Conservation (phyloP, 2,888 invertebrate species). For the Malthinus seriepunctatus region DNA sequence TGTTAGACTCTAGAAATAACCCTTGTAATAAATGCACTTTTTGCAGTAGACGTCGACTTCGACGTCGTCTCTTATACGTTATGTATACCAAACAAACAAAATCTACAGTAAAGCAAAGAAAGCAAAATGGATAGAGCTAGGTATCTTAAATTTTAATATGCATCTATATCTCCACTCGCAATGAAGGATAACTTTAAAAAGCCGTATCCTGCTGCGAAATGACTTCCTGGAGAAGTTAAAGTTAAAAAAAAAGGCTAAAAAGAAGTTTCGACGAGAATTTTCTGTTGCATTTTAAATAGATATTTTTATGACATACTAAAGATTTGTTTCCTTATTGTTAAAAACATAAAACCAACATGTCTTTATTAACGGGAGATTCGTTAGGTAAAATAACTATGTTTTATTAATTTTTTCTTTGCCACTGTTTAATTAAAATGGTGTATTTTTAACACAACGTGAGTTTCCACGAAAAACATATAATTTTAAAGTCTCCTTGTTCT, state of each 20-base stretch:
- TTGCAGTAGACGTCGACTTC: slow-evolving; percentile 2
- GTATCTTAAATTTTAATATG: slow-evolving; percentile 38
- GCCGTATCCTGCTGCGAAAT: slow-evolving; percentile 39
- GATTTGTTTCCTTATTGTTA: too few relatives aligned
- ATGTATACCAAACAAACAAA: too few relatives aligned
- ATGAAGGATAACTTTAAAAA: slow-evolving; percentile 43
- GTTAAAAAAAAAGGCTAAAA: slow-evolving; percentile 24
- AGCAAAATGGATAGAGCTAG: slow-evolving; percentile 28
- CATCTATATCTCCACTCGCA: slow-evolving; percentile 42
- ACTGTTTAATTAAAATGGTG: too few relatives aligned
- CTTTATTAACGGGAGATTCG: too few relatives aligned
- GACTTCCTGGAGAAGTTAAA: slow-evolving; percentile 40
- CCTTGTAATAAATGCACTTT: slow-evolving; percentile 46
- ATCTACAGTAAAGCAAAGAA: slow-evolving; percentile 5
- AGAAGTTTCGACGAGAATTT: slow-evolving; percentile 21
- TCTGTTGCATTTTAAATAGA: slow-evolving; percentile 14
- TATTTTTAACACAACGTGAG: too few relatives aligned
- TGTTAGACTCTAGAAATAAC: slow-evolving; percentile 14
- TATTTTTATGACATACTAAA: slow-evolving; percentile 16
- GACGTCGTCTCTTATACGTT: too few relatives aligned
- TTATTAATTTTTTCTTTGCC: too few relatives aligned
- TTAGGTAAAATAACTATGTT: too few relatives aligned
- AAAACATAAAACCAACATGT: too few relatives aligned
- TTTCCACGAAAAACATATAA: too few relatives aligned
- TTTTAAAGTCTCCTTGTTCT: too few relatives aligned